A percentile compares a stretch with the other conserved stretches of the same genome.
phyloP scores from a whole-genome alignment of 2,888 invertebrate genomes.

The Rhamphomyia laevipes region DNA sequence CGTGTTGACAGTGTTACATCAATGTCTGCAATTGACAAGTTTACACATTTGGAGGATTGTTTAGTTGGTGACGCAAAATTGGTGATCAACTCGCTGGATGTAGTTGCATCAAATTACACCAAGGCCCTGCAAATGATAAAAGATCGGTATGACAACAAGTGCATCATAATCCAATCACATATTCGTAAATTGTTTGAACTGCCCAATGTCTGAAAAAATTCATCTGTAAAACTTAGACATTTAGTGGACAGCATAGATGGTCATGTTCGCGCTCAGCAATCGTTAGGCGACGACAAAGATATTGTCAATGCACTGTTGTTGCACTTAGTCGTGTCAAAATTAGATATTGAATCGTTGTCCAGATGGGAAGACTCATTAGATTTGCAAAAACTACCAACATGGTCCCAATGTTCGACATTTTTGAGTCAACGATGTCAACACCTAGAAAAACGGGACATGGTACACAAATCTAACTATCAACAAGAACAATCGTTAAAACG shows the following conservation, averaged over 20 bases:
- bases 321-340: conserved; percentile 8
- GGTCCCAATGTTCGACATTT: conserved; percentile 8
- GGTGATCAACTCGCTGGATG: no score
- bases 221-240: conserved; percentile 6
- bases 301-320: conserved; percentile 9
- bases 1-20: no score
- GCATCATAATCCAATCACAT: conserved; percentile 7
- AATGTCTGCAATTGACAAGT: no score
- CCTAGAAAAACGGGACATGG: neutral
- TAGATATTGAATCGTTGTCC: conserved; percentile 7
- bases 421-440: conserved; percentile 8
- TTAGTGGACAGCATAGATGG: conserved; percentile 8
- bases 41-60: no score
- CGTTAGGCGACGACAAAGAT: conserved; percentile 7
- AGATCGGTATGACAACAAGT: neutral
- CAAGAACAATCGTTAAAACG: neutral
- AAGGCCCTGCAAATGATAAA: neutral
- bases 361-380: conserved; percentile 12
- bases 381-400: conserved; percentile 8
- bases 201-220: conserved; percentile 4
- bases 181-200: conserved; percentile 6
- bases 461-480: neutral
- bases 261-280: conserved; percentile 8
- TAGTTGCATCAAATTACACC: neutral
- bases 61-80: no score